phyloP scores from a whole-genome alignment of 2,888 invertebrate genomes.

The Schizaphis graminum region DNA sequence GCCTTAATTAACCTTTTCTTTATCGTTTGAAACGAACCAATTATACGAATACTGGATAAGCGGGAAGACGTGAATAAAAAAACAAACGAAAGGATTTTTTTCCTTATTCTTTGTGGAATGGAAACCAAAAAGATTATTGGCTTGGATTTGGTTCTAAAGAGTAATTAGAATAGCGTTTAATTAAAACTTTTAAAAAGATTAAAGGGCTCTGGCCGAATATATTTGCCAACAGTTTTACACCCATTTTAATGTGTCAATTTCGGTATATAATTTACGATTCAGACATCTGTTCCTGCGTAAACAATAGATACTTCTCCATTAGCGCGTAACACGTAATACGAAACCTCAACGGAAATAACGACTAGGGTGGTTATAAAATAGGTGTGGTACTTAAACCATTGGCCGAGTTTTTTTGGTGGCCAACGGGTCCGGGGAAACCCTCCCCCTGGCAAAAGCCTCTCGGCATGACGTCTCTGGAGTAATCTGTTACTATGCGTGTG shows the following conservation, averaged over 20 bases:
- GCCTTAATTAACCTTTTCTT: conserved; percentile 65
- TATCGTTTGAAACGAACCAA: conserved; percentile 59
- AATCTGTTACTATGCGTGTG: conserved; percentile 65
- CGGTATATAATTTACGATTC: conserved; percentile 57
- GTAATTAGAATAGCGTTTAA: conserved; percentile 60
- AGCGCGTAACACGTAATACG: conserved; percentile 65
- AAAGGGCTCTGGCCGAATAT: background rate
- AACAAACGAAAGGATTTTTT: conserved; percentile 57
- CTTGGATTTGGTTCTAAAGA: conserved; percentile 43
- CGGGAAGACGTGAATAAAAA: conserved; percentile 21
- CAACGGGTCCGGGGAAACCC: conserved; percentile 59
- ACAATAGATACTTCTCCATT: conserved; percentile 62
- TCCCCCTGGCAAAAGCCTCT: conserved; percentile 49
- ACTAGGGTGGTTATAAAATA: conserved; percentile 58
- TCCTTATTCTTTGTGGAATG: conserved; percentile 29
- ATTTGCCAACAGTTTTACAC: conserved; percentile 36
- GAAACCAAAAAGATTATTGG: conserved; percentile 59
- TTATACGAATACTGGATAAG: conserved; percentile 32
- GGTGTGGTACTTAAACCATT: conserved; percentile 65
- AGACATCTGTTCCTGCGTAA: conserved; percentile 60
- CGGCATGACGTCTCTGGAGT: conserved; percentile 65
- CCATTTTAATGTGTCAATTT: conserved; percentile 52
- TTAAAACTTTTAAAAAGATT: conserved; percentile 38
- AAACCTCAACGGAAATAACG: conserved; percentile 66
- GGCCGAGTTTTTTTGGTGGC: conserved; percentile 47